Evolutionary conservation across 2,113 vertebrate species (phyloP).

Genomic region (Fukomys damarensis): DNA sequence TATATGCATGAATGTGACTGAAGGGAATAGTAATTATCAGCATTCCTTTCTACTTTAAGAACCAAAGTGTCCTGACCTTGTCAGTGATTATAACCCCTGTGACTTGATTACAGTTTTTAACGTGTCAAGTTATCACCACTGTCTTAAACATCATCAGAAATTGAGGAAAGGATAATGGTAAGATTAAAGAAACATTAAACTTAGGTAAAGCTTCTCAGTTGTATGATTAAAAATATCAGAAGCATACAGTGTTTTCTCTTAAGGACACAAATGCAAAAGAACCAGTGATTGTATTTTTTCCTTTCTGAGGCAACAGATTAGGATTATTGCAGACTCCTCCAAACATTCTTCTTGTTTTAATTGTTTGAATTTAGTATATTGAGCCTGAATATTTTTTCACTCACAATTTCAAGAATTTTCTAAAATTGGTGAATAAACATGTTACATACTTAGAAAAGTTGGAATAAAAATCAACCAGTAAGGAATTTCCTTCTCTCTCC

Average conservation of each 20-base stretch:
- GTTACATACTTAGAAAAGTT: not conserved
- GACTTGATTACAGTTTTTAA: slow-evolving; percentile 53
- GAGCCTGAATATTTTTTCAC: slow-evolving; percentile 19
- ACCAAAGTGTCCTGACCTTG: slow-evolving; percentile 42
- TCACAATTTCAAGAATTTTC: slow-evolving; percentile 26
- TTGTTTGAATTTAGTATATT: not conserved
- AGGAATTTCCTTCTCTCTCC: not conserved
- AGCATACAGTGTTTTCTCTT: slow-evolving; percentile 16
- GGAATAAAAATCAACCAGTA: not conserved
- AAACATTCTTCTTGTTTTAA: not conserved
- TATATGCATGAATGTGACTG: slow-evolving; percentile 28
- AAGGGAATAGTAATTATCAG: slow-evolving; percentile 52
- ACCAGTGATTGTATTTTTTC: not conserved
- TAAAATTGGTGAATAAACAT: not conserved
- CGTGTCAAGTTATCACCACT: not conserved
- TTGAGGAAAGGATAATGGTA: not conserved
- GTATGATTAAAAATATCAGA: slow-evolving; percentile 36
- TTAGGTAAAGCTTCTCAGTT: slow-evolving; percentile 1
- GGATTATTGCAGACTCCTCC: not conserved
- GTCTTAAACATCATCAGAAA: slow-evolving; percentile 23
- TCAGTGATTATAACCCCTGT: slow-evolving; percentile 30
- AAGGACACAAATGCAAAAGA: slow-evolving; percentile 25
- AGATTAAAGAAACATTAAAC: slow-evolving; percentile 15
- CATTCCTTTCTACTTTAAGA: slow-evolving; percentile 48
- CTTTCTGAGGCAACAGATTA: not conserved